Evolutionary conservation across 2,113 vertebrate genomes (phyloP).

Genomic region (Hippocampus guttulatus): DNA sequence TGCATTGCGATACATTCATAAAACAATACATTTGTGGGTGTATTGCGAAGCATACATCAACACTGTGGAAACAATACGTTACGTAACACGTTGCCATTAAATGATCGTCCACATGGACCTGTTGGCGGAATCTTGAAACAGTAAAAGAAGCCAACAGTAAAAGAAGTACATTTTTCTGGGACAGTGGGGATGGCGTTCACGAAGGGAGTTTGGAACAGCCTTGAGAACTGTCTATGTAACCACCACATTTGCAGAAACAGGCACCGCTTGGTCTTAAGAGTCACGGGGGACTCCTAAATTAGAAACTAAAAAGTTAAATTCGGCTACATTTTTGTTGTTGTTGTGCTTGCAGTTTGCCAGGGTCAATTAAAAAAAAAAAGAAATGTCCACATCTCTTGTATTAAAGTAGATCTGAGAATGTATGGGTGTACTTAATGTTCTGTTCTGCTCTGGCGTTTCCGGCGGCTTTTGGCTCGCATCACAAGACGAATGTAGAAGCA

Average conservation of each 20-base stretch:
- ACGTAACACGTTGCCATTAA: conserved; percentile 35
- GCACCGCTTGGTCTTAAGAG: no score
- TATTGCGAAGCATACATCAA: conserved; percentile 43
- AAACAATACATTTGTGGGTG: conserved; percentile 63
- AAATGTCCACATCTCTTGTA: neutral
- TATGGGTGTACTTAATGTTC: neutral
- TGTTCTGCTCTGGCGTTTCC: neutral
- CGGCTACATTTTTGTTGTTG: no score
- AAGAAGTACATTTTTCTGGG: no score
- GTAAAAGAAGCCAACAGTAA: no score
- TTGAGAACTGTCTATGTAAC: no score
- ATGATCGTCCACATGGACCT: conserved; percentile 1
- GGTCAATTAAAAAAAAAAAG: no score
- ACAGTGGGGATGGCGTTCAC: no score
- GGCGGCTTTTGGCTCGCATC: neutral
- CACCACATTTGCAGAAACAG: neutral
- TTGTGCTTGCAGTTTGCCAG: no score
- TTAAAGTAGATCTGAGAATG: neutral
- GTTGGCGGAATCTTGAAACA: no score
- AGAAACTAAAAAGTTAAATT: no score
- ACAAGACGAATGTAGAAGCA: neutral
- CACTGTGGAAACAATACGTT: conserved; percentile 49
- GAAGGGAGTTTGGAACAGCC: no score
- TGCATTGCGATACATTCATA: conserved; percentile 58
- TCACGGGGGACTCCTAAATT: no score